These are phyloP conservation scores for Helicolenus hilgendorfi DNA, from an alignment of 2,797 vertebrate species.

Conservation along the genomic window DNA sequence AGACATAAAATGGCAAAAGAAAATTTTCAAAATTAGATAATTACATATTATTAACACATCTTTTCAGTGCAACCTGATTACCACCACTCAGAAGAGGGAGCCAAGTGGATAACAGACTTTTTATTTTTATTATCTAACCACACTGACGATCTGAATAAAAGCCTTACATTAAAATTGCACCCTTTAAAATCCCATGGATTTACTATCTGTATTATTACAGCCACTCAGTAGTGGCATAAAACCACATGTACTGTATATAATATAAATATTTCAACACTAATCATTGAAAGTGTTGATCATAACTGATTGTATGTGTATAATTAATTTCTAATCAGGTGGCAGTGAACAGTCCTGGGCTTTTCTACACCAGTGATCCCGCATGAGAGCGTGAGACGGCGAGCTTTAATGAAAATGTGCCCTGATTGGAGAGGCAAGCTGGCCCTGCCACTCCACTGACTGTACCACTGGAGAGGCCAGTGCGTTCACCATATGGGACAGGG, in stretches of 20 bases:
- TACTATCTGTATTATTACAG: background rate
- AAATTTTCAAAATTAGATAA: background rate
- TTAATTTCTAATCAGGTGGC: slow-evolving; percentile 19
- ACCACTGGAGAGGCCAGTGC: slow-evolving; percentile 85
- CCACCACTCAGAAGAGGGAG: background rate
- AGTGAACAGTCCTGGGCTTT: slow-evolving; percentile 38
- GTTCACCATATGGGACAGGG: slow-evolving; percentile 89
- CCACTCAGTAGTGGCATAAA: background rate
- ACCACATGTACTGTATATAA: background rate
- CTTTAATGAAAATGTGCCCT: slow-evolving; percentile 61
- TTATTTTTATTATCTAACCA: background rate
- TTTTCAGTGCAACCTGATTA: background rate
- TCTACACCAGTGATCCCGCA: slow-evolving; percentile 61
- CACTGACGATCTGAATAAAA: background rate
- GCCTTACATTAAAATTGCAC: background rate
- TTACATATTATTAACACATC: background rate
- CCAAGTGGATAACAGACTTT: background rate
- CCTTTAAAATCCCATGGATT: background rate
- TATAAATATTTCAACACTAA: background rate
- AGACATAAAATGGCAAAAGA: background rate
- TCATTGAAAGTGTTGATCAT: background rate
- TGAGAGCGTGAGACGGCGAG: slow-evolving; percentile 42
- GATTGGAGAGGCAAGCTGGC: slow-evolving; percentile 86
- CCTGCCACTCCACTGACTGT: slow-evolving; percentile 84
- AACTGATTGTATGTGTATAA: background rate